Base-by-base conservation (phyloP, 1,140 invertebrate genomes). In the Brachionus asplanchnoidis region DNA sequence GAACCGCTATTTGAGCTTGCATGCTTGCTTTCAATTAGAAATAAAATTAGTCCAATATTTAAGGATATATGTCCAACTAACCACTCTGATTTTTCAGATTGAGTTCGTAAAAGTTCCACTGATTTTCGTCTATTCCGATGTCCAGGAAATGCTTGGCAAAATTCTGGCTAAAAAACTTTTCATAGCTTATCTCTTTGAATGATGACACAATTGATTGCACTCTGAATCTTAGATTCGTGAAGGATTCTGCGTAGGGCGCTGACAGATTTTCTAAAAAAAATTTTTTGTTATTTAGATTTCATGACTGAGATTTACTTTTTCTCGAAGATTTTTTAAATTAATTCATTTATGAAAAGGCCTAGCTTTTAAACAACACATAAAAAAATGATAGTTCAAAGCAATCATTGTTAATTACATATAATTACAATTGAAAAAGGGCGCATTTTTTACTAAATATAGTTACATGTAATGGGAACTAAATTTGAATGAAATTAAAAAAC, bases 1-100 rank as follows among this genome's bases (percentile, higher is more conserved):
- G 93, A 23, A 97, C 91, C 8, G 92, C 92, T 77, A 96, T 93
- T 17, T 93, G 91, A 65, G 94, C 93, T 14, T 93, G 91, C 84
- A 97, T 89, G 88, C 93, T 93, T 60, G 93, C 95, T 92, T 87
- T 28, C 87, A 87, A 42, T 56, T 46, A 17, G 50, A 79, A 70
- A 56, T 20, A 78, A 23, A 53, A 8, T 32, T 32, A 32, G 28
- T 32, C 28, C 28, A 32, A 32, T 4, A 2, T 32, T 32, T 2
- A 32, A 32, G 28, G 28, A 1, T 32, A 1, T 32, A 32, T 32
- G 28, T 32, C 28, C 28, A 3, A 46, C 44, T 46, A 12, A 93
- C 92, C 92, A 88, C 90, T 91, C 36, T 93, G 93, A 86, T 94
- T 90, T 75, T 91, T 89, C 68, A 91, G 84, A 8, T 92, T 91